A percentile compares a stretch with the other conserved stretches of the same genome.
phyloP scores from a whole-genome alignment of 2,113 vertebrate species.

The Ictidomys tridecemlineatus region DNA sequence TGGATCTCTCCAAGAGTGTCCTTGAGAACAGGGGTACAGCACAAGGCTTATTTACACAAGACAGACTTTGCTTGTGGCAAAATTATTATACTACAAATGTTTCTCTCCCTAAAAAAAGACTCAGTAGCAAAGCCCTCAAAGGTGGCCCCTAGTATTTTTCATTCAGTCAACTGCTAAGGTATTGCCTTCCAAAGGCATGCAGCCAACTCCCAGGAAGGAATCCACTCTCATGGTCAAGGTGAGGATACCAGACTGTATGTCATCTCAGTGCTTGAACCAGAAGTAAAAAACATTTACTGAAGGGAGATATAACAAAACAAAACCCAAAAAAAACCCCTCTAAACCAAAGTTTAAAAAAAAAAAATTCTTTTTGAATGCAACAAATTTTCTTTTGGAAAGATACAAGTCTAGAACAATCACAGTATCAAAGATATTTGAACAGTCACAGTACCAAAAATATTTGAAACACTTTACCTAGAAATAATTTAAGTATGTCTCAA shows the following conservation, averaged over 20 bases:
- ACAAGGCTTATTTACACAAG: not conserved
- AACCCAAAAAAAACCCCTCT: not conserved
- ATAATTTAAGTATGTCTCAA: not conserved
- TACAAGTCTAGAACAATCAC: not conserved
- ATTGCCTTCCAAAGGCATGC: not conserved
- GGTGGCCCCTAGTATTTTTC: not conserved
- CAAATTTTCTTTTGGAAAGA: not conserved
- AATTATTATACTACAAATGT: not conserved
- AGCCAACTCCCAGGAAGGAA: not conserved
- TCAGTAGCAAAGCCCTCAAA: not conserved
- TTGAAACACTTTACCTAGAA: conserved; percentile 11
- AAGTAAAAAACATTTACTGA: not conserved
- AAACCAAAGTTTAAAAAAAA: not conserved
- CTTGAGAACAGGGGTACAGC: not conserved
- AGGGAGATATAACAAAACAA: not conserved
- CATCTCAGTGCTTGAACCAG: not conserved
- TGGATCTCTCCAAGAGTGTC: not conserved
- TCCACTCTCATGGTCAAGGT: not conserved
- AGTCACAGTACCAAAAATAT: not conserved
- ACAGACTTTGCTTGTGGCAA: not conserved
- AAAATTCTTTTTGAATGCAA: not conserved
- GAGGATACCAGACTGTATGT: not conserved
- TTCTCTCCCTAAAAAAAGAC: not conserved
- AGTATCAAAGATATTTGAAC: not conserved
- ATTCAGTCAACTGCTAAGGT: not conserved